A percentile compares a stretch with the other conserved stretches of the same genome.
Evolutionary conservation across 1,140 invertebrate genomes (phyloP).

Genomic region (Sitophilus oryzae): DNA sequence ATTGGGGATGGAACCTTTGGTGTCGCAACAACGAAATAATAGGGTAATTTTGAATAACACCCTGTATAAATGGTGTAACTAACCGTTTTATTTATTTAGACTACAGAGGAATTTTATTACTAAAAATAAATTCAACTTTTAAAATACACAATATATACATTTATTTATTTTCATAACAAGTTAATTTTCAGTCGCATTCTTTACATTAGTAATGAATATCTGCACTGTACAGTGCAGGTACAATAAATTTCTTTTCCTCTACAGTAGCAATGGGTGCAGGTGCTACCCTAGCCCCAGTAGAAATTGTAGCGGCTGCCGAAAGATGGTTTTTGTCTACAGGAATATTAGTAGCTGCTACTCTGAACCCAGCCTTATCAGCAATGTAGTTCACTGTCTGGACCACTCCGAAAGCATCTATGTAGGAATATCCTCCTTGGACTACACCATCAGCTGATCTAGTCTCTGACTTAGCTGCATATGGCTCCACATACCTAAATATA

Average conservation of each 20-base stretch:
- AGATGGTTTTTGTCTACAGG: slow-evolving; percentile 34
- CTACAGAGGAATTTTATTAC: too few species aligned
- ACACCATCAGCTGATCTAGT: slow-evolving; percentile 58
- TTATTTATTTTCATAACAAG: too few species aligned
- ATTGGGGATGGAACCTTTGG: too few species aligned
- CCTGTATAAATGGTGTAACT: too few species aligned
- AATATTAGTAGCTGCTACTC: slow-evolving; percentile 58
- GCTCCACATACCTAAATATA: slow-evolving; percentile 59
- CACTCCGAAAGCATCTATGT: slow-evolving; percentile 62
- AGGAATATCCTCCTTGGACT: slow-evolving; percentile 63
- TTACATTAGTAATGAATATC: slow-evolving; percentile 27
- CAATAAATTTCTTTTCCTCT: slow-evolving; percentile 12
- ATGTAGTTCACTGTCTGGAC: slow-evolving; percentile 61
- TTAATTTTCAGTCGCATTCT: too few species aligned
- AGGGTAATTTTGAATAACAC: too few species aligned
- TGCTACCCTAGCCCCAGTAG: background rate
- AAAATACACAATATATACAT: too few species aligned
- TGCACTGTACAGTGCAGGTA: slow-evolving; percentile 19
- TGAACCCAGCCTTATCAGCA: slow-evolving; percentile 60
- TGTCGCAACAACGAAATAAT: too few species aligned
- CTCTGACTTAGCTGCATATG: slow-evolving; percentile 60
- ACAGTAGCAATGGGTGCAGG: background rate
- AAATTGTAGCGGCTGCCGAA: background rate
- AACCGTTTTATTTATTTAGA: too few species aligned
- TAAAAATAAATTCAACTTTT: too few species aligned